Evolutionary conservation across 2,113 vertebrate genomes (phyloP), one percentile per base, ranked within the genome.

Genomic region (Nannobrachium achirus): DNA sequence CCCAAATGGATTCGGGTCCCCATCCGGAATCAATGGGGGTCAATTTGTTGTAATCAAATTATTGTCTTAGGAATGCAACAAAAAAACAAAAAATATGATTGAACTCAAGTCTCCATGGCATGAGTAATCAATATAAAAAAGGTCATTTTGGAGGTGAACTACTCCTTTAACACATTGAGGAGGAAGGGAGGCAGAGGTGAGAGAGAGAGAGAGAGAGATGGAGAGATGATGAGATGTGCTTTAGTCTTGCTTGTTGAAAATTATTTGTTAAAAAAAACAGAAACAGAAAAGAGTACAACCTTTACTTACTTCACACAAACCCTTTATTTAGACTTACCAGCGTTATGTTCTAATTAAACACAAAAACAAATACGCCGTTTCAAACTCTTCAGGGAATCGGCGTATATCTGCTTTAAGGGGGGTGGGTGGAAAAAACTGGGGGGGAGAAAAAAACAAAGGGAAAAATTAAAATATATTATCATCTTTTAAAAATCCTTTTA

Each of bases 381-480:
- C 62, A 83, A 83, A 86, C 78, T 86, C 78, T 84, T 84, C 69
- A 46, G 82, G 84, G 80, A 74, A 85, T 85, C 71, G 82, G 76
- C 75, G n/a, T n/a, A 82, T 76, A 71, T 73, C 4, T 72, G 63
- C 79, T 82, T 87, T 78, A 76, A 83, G 75, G 70, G 66, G 62
- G 46, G 42, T 66, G 67, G 69, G 63, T 61, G 63, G 55, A 59
- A 63, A 73, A 20, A n/a, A 59, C 63, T 57, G 49, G 39, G 45
- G 45, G 10, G 18, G 20, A 66, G 53, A 46, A 5, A 33, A 53
- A 56, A 76, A 89, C 77, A 88, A 83, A 85, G 70, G 75, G 74
- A 80, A 80, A 88, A 87, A 89, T 87, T 80, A 73, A 76, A 89
- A 91, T 90, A 81, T 84, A 87, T 87, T 89, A 89, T 87, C 86